phyloP scores from a whole-genome alignment of 1,140 invertebrate species.

The Acromyrmex charruanus region DNA sequence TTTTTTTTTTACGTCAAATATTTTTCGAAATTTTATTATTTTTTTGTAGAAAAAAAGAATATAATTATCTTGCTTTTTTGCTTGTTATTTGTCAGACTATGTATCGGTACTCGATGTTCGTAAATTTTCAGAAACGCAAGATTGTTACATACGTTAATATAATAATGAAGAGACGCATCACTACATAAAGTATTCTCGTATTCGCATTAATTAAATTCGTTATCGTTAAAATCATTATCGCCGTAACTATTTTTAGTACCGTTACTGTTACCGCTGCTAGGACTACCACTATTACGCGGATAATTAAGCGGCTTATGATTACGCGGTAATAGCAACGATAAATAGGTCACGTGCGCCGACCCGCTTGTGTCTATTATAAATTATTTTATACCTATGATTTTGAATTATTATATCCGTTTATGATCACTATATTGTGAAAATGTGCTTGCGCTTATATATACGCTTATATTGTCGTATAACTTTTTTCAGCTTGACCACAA shows the following conservation, averaged over 20 bases:
- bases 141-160: not conserved
- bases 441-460: not conserved
- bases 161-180: conserved; percentile 25
- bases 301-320: conserved; percentile 74
- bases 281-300: conserved; percentile 72
- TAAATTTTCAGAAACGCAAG: not conserved
- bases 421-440: conserved; percentile 6
- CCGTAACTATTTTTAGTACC: conserved; percentile 68
- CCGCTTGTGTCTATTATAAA: conserved; percentile 54
- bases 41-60: not conserved
- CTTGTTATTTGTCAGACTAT: not conserved
- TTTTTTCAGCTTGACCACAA: conserved; percentile 7
- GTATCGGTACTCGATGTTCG: not conserved
- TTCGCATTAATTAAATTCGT: conserved; percentile 55
- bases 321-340: conserved; percentile 68
- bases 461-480: not conserved
- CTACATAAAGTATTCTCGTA: conserved; percentile 24
- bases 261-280: conserved; percentile 69
- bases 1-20: not conserved
- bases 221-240: conserved; percentile 57
- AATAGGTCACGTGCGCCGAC: conserved; percentile 69
- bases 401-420: conserved; percentile 55
- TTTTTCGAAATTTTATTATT: not conserved
- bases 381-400: conserved; percentile 55
- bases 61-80: not conserved